These are phyloP conservation scores for Allophyes oxyacanthae DNA, from an alignment of 2,888 invertebrate genomes.

Conservation along the genomic window DNA sequence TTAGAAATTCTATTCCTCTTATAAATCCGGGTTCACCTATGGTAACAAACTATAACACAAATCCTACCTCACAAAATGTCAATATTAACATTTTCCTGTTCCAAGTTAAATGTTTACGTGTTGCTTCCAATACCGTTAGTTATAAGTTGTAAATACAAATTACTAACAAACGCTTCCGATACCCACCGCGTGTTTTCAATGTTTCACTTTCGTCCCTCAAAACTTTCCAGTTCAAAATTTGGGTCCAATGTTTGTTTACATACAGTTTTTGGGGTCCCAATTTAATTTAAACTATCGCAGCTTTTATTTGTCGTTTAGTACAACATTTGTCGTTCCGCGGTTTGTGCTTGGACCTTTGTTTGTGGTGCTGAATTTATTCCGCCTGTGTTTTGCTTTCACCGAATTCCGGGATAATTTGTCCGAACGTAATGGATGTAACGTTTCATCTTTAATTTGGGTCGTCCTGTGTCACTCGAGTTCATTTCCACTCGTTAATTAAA, in stretches of 20 bases:
- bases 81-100: slow-evolving; percentile 30
- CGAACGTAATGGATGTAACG: slow-evolving; percentile 74
- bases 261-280: slow-evolving; percentile 85
- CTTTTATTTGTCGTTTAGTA: slow-evolving; percentile 88
- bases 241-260: slow-evolving; percentile 82
- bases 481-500: slow-evolving; percentile 74
- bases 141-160: slow-evolving; percentile 73
- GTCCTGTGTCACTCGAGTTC: slow-evolving; percentile 71
- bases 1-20: too few relatives aligned
- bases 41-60: slow-evolving; percentile 29
- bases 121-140: slow-evolving; percentile 49
- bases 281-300: slow-evolving; percentile 88
- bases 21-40: background rate
- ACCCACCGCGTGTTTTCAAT: slow-evolving; percentile 76
- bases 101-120: slow-evolving; percentile 45
- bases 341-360: slow-evolving; percentile 78
- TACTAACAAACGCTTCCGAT: slow-evolving; percentile 74
- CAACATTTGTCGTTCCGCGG: slow-evolving; percentile 81
- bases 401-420: slow-evolving; percentile 79
- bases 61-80: background rate
- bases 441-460: slow-evolving; percentile 85
- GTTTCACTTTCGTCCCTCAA: slow-evolving; percentile 75
- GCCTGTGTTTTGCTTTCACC: slow-evolving; percentile 70
- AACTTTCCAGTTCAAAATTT: slow-evolving; percentile 73
- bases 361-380: slow-evolving; percentile 77